Base-by-base conservation (phyloP, 2,888 invertebrate species). In the Lagria hirta region DNA sequence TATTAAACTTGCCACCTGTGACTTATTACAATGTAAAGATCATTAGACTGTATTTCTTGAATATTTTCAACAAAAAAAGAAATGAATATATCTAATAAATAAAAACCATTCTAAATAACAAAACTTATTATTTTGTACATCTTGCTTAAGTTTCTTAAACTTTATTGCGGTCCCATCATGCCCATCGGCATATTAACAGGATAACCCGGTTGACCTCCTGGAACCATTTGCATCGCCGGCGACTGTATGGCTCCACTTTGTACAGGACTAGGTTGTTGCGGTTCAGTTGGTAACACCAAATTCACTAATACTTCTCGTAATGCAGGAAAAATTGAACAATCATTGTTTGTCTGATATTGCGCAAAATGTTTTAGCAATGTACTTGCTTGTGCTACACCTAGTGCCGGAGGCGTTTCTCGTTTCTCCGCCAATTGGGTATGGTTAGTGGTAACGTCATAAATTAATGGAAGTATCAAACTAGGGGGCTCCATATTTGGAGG, bases 281-380 rank as follows among this genome's bases (percentile, higher is more conserved):
- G 80, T 64, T 91, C 91, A 16, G 85, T 83, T 29, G 91, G 90
- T 49, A 92, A 72, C 24, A 83, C 82, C 59, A 96, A 80, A 75
- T 89, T 93, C 21, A 85, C 81, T 36, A 96, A 73, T 42, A 96
- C 75, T 73, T 96, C 94, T 50, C 92, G 80, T 29, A 96, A 85
- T 11, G 94, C 92, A 16, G 94, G 93, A 72, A 88, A 94, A 37
- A 96, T 80, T 8, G 92, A 89, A 69, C 95, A 95, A 65, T 95
- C 93, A 60, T 76, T 75, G 53, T 74, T 75, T 3, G 73, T 78
- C 55, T 81, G 81, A 67, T 84, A 88, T 62, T 91, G 90, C 36
- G 84, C 80, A 67, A 88, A 90, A 54, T 81, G 74, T 57, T 84
- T 82, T 7, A 86, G 71, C 43, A 84, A 76, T 11, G 79, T 72